phyloP scores from a whole-genome alignment of 2,797 vertebrate species.

The Tenualosa ilisha region DNA sequence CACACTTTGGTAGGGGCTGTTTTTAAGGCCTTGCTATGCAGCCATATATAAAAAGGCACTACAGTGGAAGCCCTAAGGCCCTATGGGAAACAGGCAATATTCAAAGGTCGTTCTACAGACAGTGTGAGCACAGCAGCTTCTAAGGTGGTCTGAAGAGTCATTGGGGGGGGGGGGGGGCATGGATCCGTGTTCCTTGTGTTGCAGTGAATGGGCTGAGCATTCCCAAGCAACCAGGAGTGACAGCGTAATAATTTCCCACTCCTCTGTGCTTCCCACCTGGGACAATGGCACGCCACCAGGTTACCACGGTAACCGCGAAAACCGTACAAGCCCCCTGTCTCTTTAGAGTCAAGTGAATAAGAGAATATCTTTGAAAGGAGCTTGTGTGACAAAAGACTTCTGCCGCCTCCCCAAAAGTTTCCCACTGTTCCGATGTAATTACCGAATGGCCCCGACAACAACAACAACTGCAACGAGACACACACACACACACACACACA shows the following conservation, averaged over 20 bases:
- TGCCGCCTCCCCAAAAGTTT: constrained; percentile 59
- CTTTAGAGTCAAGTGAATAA: constrained; percentile 63
- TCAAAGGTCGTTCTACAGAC: neutral
- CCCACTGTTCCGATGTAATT: constrained; percentile 73
- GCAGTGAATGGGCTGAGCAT: constrained; percentile 52
- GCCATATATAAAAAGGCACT: neutral
- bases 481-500: constrained; percentile 41
- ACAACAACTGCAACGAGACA: constrained; percentile 40
- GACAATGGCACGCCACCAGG: constrained; percentile 73
- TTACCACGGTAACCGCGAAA: constrained; percentile 75
- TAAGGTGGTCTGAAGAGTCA: neutral
- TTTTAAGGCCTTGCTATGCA: neutral
- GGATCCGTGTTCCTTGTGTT: neutral
- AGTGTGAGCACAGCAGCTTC: neutral
- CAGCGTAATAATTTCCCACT: constrained; percentile 73
- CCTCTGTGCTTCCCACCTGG: constrained; percentile 78
- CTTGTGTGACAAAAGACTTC: constrained; percentile 66
- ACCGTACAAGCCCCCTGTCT: constrained; percentile 67
- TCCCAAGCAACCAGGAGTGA: constrained; percentile 81
- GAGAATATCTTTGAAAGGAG: constrained; percentile 67
- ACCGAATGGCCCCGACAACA: constrained; percentile 61
- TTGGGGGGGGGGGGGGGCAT: neutral
- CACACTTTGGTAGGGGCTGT: neutral
- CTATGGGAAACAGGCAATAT: neutral
- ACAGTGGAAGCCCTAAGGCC: neutral